Percentiles rank a stretch among this genome's conserved stretches.
Conservation (phyloP, 2,888 invertebrate species). For the Idaea aversata region DNA sequence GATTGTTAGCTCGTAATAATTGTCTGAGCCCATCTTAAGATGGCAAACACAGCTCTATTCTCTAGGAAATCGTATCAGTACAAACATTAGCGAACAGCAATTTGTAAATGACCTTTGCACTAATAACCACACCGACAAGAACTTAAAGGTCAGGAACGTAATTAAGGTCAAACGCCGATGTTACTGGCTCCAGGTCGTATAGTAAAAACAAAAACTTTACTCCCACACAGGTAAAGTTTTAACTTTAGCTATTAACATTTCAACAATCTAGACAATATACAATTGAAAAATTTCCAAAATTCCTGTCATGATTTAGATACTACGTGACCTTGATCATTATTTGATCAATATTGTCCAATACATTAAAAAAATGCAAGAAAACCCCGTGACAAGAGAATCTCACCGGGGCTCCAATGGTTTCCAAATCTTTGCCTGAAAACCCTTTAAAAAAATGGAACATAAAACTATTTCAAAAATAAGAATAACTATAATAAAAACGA, state of each 20-base stretch:
- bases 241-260: neutral
- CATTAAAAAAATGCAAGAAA: no score
- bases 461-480: no score
- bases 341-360: no score
- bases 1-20: slow-evolving; percentile 1
- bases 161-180: slow-evolving; percentile 27
- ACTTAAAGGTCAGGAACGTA: slow-evolving; percentile 28
- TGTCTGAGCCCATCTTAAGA: neutral
- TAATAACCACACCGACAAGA: slow-evolving; percentile 26
- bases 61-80: slow-evolving; percentile 7
- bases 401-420: no score
- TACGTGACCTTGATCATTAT: no score
- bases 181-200: slow-evolving; percentile 9
- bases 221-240: neutral
- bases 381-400: no score
- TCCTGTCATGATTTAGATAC: no score
- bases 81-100: slow-evolving; percentile 19
- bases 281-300: no score
- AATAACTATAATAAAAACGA: no score
- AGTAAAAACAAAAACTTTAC: neutral
- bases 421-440: no score
- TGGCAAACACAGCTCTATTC: neutral
- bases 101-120: slow-evolving; percentile 26
- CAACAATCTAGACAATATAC: neutral
- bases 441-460: no score